phyloP scores from a whole-genome alignment of 2,113 vertebrate species.

The Chloropsis hardwickii region DNA sequence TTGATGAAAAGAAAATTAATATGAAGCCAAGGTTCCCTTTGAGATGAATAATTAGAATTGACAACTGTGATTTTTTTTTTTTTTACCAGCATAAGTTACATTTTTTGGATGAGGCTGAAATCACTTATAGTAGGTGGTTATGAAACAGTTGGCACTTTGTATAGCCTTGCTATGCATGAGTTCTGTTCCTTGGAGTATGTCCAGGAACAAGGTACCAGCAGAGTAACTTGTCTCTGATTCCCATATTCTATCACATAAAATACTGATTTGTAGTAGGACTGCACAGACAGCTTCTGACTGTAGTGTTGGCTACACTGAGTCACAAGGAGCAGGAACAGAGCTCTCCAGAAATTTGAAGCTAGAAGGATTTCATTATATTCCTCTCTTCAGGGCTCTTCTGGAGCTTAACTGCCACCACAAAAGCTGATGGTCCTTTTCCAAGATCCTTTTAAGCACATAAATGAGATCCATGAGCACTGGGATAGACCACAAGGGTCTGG shows the following conservation, averaged over 20 bases:
- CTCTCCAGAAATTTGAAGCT: background rate
- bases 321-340: background rate
- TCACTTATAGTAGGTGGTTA: background rate
- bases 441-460: background rate
- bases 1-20: slow-evolving; percentile 11
- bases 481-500: background rate
- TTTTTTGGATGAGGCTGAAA: background rate
- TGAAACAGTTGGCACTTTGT: background rate
- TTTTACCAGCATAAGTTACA: background rate
- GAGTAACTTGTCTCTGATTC: background rate
- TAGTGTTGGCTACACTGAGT: background rate
- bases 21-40: background rate
- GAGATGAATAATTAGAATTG: background rate
- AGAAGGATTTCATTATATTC: background rate
- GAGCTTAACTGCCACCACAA: background rate
- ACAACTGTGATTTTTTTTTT: background rate
- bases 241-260: background rate
- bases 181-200: background rate
- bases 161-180: background rate
- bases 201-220: background rate
- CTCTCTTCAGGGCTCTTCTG: background rate
- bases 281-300: background rate
- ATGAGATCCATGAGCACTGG: background rate
- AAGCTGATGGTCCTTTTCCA: background rate
- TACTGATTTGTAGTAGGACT: background rate